A percentile compares a stretch with the other conserved stretches of the same genome.
phyloP scores from a whole-genome alignment of 2,797 vertebrate genomes.

The Protosalanx chinensis region DNA sequence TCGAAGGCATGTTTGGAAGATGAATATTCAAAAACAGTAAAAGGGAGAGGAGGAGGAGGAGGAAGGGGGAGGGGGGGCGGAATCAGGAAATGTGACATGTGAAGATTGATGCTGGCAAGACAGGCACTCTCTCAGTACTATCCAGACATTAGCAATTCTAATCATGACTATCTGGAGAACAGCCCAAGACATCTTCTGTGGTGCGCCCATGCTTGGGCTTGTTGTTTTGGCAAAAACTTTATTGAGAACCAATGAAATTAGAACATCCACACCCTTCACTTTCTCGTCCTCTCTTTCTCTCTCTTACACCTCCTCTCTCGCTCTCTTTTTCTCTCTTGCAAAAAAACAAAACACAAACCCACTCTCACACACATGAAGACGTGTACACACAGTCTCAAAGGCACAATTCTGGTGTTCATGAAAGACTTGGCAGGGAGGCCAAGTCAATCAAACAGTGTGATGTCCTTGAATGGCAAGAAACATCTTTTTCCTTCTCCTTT shows the following conservation, averaged over 20 bases:
- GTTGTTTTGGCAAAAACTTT: neutral
- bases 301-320: constrained; percentile 29
- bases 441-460: neutral
- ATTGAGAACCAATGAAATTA: constrained; percentile 2
- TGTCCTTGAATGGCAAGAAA: neutral
- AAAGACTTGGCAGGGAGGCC: neutral
- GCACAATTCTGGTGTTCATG: neutral
- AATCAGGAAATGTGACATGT: too few relatives aligned
- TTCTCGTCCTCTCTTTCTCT: too few relatives aligned
- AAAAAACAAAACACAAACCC: constrained; percentile 10
- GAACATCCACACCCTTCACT: constrained; percentile 39
- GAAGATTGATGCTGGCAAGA: neutral
- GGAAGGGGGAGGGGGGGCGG: neutral
- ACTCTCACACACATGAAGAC: neutral
- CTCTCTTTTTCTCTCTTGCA: constrained; percentile 29
- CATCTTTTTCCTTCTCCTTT: neutral
- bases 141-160: constrained; percentile 49
- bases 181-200: constrained; percentile 15
- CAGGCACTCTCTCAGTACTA: neutral
- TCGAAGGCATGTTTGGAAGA: constrained; percentile 65
- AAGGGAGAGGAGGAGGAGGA: constrained; percentile 7
- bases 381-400: constrained; percentile 2
- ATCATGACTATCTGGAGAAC: constrained; percentile 33
- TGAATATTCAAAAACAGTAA: constrained; percentile 61
- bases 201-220: neutral